A percentile compares a stretch with the other conserved stretches of the same genome.
Evolutionary conservation across 2,888 invertebrate genomes (phyloP).

Genomic region (Oegoconia quadripuncta): DNA sequence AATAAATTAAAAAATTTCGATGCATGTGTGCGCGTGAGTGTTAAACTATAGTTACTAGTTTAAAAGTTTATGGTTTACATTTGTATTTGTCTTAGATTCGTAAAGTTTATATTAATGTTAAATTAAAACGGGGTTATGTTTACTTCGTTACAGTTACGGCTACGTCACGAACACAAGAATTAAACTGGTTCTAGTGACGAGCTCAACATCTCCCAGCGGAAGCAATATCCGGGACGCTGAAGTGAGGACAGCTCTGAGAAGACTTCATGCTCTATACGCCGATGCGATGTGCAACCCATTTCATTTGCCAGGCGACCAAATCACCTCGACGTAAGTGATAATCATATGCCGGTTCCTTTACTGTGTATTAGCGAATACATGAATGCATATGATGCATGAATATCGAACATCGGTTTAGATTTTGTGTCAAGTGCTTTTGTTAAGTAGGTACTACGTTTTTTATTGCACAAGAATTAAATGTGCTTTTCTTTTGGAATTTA

Average conservation of each 20-base stretch:
- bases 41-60: too few relatives aligned
- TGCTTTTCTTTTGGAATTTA: too few relatives aligned
- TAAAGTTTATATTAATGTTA: not conserved
- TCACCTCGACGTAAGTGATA: constrained; percentile 89
- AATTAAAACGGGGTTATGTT: not conserved
- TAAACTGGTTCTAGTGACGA: constrained; percentile 95
- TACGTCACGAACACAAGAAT: constrained; percentile 98
- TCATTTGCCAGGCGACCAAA: constrained; percentile 94
- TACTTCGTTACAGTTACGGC: constrained; percentile 84
- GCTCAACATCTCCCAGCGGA: constrained; percentile 94
- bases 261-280: constrained; percentile 94
- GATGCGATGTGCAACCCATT: constrained; percentile 98
- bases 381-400: not conserved
- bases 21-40: too few relatives aligned
- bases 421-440: too few relatives aligned
- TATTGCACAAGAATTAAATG: too few relatives aligned
- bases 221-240: constrained; percentile 94
- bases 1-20: too few relatives aligned
- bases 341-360: not conserved
- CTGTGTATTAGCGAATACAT: not conserved
- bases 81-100: not conserved
- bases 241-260: constrained; percentile 91
- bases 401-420: too few relatives aligned
- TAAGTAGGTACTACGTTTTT: too few relatives aligned
- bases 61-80: too few relatives aligned